Evolutionary conservation across 2,113 vertebrate genomes (phyloP).

Genomic region (Sphyrna mokarran): DNA sequence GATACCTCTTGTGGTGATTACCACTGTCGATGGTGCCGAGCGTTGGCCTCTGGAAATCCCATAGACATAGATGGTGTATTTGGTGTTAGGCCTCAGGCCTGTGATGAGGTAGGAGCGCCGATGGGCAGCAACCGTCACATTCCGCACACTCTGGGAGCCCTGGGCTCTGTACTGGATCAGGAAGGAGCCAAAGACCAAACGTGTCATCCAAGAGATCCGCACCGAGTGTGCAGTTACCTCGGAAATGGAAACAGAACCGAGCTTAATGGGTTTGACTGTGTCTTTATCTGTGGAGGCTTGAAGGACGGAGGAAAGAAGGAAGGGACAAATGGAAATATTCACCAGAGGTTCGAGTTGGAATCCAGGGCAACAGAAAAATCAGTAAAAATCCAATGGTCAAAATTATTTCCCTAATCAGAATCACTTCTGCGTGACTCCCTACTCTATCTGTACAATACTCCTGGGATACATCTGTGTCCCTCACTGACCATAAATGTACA

Average conservation of each 20-base stretch:
- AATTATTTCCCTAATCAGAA: neutral
- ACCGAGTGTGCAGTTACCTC: slow-evolving; percentile 38
- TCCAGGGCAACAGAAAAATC: neutral
- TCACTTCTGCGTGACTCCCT: neutral
- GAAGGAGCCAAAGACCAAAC: slow-evolving; percentile 50
- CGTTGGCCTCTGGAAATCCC: neutral
- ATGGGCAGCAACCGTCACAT: slow-evolving; percentile 34
- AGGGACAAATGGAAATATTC: neutral
- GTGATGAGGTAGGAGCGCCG: neutral
- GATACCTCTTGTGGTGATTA: neutral
- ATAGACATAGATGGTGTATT: neutral
- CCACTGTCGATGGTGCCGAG: neutral
- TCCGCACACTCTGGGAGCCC: neutral
- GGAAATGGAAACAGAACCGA: slow-evolving; percentile 42
- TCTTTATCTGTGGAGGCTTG: neutral
- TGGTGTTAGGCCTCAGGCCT: neutral
- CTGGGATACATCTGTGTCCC: neutral
- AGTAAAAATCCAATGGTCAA: neutral
- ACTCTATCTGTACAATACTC: neutral
- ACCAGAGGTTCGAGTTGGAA: too few relatives aligned
- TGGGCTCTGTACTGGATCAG: slow-evolving; percentile 48
- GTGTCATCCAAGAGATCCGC: slow-evolving; percentile 46
- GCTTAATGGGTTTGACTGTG: slow-evolving; percentile 38
- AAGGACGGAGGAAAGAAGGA: neutral
- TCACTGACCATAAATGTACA: too few relatives aligned